Evolutionary conservation across 2,888 invertebrate genomes (phyloP), one percentile per base, ranked within the genome.

Genomic region (Empis stercorea): DNA sequence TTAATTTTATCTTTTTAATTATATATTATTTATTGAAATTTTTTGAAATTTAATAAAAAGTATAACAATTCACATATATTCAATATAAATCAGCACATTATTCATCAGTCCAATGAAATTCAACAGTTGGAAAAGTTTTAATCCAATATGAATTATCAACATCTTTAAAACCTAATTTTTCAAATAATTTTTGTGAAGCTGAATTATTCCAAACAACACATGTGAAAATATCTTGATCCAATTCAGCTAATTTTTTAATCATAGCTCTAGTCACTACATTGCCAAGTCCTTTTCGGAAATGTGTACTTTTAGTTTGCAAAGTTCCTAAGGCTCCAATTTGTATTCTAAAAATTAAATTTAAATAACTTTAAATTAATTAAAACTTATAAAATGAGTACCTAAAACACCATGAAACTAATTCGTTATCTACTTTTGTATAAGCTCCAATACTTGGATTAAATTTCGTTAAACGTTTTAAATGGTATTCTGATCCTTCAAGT

Each of bases 171-270:
- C 62, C 62, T 2, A 60, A 45, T 44, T 56, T 60, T 23, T 58
- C 56, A 51, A 64, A 62, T 44, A 59, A 46, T 10, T 51, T 52
- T 23, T 51, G 46, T 11, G 63, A 60, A 14, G 60, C 51, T 5
- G 30, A 43, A 50, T 64, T 64, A 4, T 47, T 16, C 2, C 38
- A 20, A n/a, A 51, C 54, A 4, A 64, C 62, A 20, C 59, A 57
- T 1, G 63, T 61, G 48, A 54, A 60, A 2, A 59, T 54, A 53
- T 63, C 64, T 16, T 61, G 52, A 10, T 55, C 57, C 45, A 55
- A 49, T n/a, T 60, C 52, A 10, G 57, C 59, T 14, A 60, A 53
- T 17, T 50, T 51, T 39, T 57, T 60, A 9, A 57, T 47, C 37
- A 54, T 62, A 20, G 59, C 57, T 23, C 52, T 52, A 11, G 56